Conservation (phyloP, 2,113 vertebrate genomes). For the Poeciliopsis turrubarensis region DNA sequence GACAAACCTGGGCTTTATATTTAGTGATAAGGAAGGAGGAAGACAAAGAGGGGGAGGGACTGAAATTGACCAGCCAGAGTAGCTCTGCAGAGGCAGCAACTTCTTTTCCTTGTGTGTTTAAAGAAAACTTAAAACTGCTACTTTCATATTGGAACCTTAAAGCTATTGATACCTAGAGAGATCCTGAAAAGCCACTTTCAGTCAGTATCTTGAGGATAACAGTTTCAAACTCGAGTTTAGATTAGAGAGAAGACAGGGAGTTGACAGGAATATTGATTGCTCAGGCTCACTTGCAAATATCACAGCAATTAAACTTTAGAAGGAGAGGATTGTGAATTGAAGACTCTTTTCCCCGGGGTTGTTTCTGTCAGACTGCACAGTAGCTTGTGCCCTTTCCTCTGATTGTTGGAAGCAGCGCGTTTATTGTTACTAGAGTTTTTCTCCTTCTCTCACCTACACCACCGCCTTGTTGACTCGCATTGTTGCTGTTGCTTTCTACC, state of each 20-base stretch:
- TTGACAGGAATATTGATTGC: slow-evolving; percentile 6
- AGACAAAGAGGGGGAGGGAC: not conserved
- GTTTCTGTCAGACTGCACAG: not conserved
- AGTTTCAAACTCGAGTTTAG: not conserved
- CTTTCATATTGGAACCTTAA: not conserved
- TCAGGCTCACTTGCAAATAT: slow-evolving; percentile 19
- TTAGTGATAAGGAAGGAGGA: not conserved
- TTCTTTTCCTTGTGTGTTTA: not conserved
- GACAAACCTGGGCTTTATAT: not conserved
- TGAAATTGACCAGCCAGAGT: not conserved
- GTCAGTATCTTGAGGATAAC: not conserved
- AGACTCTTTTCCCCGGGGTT: slow-evolving; percentile 10
- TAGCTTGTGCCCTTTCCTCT: slow-evolving; percentile 19
- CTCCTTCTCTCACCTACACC: not conserved
- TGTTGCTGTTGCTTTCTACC: not conserved
- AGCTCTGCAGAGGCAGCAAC: not conserved
- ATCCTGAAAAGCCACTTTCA: not conserved
- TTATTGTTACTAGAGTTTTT: not conserved
- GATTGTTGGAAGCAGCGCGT: slow-evolving; percentile 11
- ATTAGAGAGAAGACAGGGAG: not conserved
- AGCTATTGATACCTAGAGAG: too few species aligned
- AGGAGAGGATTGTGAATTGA: slow-evolving; percentile 9
- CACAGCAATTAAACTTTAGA: slow-evolving; percentile 28
- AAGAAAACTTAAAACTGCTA: not conserved
- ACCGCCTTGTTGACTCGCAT: not conserved